These are phyloP conservation scores for Oryctolagus cuniculus DNA, from an alignment of 2,113 vertebrate genomes.

Conservation along the genomic window mOryCun1.1 NC_091448.1:53835501-53836000, in stretches of 20 bases:
- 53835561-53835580: neutral
- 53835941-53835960: no score
- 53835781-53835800: neutral
- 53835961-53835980: neutral
- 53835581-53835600: neutral
- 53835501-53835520: neutral
- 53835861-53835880: neutral
- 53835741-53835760: neutral
- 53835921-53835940: no score
- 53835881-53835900: neutral
- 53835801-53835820: neutral
- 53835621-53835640: constrained; percentile 23
- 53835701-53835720: neutral
- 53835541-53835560: neutral
- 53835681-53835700: neutral
- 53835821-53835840: neutral
- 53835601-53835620: neutral
- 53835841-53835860: neutral
- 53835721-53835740: neutral
- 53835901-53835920: neutral
- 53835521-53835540: neutral
- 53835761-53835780: constrained; percentile 16
- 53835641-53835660: neutral
- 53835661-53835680: constrained; percentile 20
- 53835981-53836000: neutral